Conservation (phyloP, 1,140 invertebrate genomes). For the Drosophila pectinifera region DNA sequence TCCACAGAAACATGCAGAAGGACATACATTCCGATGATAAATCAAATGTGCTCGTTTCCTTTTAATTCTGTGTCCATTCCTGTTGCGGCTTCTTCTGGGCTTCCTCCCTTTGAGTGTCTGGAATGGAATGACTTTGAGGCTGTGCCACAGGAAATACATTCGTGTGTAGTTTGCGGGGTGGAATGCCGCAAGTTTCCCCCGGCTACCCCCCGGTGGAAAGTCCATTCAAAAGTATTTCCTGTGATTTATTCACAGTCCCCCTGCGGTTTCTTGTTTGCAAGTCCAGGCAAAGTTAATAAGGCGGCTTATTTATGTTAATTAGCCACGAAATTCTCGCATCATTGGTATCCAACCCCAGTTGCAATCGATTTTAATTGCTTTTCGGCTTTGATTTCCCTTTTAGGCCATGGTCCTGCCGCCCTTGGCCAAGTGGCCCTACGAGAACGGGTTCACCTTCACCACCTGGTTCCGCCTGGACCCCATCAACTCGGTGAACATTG, state of each 20-base stretch:
- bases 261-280: neutral
- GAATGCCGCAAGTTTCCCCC: slow-evolving; percentile 51
- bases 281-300: slow-evolving; percentile 21
- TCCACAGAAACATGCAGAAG: slow-evolving; percentile 15
- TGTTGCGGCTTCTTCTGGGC: slow-evolving; percentile 39
- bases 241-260: slow-evolving; percentile 53
- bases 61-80: slow-evolving; percentile 75
- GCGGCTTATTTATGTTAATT: slow-evolving; percentile 44
- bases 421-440: slow-evolving; percentile 98
- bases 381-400: slow-evolving; percentile 1
- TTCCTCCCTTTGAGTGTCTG: slow-evolving; percentile 31
- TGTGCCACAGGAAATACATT: slow-evolving; percentile 32
- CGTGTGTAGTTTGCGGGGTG: slow-evolving; percentile 15
- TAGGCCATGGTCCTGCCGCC: slow-evolving; percentile 98
- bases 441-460: slow-evolving; percentile 99
- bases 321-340: slow-evolving; percentile 9
- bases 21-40: slow-evolving; percentile 61
- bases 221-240: slow-evolving; percentile 63
- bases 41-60: slow-evolving; percentile 81
- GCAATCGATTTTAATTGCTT: neutral
- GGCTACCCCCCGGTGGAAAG: slow-evolving; percentile 8
- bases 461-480: slow-evolving; percentile 99
- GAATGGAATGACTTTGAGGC: slow-evolving; percentile 43
- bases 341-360: slow-evolving; percentile 3
- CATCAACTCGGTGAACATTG: slow-evolving; percentile 99